Base-by-base conservation (phyloP, 2,888 invertebrate species). In the Nemotelus nigrinus region DNA sequence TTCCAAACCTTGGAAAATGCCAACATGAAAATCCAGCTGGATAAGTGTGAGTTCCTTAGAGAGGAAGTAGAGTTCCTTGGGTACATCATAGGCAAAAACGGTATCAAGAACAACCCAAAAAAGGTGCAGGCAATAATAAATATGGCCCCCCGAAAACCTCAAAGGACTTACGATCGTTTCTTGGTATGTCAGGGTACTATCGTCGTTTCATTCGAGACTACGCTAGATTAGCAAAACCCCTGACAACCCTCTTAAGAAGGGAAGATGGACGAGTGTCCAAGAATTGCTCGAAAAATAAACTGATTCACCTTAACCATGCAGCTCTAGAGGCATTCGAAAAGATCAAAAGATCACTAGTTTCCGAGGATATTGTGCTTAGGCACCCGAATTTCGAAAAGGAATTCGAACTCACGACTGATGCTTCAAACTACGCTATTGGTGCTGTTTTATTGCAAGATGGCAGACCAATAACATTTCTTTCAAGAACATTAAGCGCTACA, bases 21-120 rank as follows among this genome's bases (percentile, higher is more conserved):
- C 41, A 79, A 77, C n/a, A 64, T 79, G 25, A 77, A 79, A 50
- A 55, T 77, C 1, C 77, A 67, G 67, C 43, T 67, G 0, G 48
- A 76, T 25, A 76, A 58, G 57, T 10, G 72, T n/a, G 72, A 72
- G 25, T 72, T 72, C 58, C 25, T 72, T 41, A 7, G 44, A 58
- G n/a, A 58, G 6, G 58, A 72, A 60, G 63, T 71, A n/a, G 76
- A 80, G 57, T 79, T 80, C 41, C 57, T 79, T 41, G 78, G 77
- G 45, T 78, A 68, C 64, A 45, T 80, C 55, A 63, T 78, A 7
- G 57, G 50, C 45, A 58, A 50, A 8, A 6, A 50, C 8, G 50
- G n/a, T n/a, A n/a, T n/a, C n/a, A n/a, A n/a, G n/a, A n/a, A n/a
- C n/a, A n/a, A n/a, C n/a, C n/a, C n/a, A n/a, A n/a, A n/a, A n/a